Evolutionary conservation across 2,113 vertebrate genomes (phyloP), one percentile per base, ranked within the genome.

Genomic region (Propithecus coquereli): DNA sequence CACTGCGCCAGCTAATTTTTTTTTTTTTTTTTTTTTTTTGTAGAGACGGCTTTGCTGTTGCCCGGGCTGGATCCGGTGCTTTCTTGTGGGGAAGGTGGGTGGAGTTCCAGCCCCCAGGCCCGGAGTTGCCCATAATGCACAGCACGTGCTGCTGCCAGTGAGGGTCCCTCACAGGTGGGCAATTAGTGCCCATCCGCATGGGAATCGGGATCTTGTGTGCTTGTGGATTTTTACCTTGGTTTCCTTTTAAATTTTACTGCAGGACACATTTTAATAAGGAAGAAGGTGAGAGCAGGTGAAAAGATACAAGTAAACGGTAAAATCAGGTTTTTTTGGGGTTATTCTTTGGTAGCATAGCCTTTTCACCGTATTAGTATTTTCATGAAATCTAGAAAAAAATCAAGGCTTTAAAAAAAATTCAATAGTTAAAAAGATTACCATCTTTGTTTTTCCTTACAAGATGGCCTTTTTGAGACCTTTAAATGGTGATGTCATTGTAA

Each of bases 141-240:
- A 4, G 61, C 16, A 13, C 0, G 1, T 17, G 25, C 59, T 20
- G 13, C 43, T 2, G 5, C 32, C 32, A 17, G 18, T 0, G 63
- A 63, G 70, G 37, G 45, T 4, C 50, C 37, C 8, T 9, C 8
- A 0, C 2, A 7, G 3, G 16, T 18, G 5, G 40, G 11, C 13
- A 0, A 20, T 32, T 23, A 16, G 43, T 40, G 2, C 4, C 76
- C 1, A 1, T 2, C 1, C 5, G 0, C 4, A 32, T n/a, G 61
- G 52, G 43, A 5, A 0, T 54, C 81, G 43, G 88, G 5, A 1
- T 47, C 43, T 23, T 2, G 5, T 25, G 32, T 40, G 82, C 45
- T 25, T 47, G 6, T 23, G 76, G 7, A 6, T 47, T 45, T 18
- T 11, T 27, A 7, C 37, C 65, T 40, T 47, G 43, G 25, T 40